Evolutionary conservation across 2,113 vertebrate species (phyloP), one percentile per base, ranked within the genome.

Genomic region (Meles meles): DNA sequence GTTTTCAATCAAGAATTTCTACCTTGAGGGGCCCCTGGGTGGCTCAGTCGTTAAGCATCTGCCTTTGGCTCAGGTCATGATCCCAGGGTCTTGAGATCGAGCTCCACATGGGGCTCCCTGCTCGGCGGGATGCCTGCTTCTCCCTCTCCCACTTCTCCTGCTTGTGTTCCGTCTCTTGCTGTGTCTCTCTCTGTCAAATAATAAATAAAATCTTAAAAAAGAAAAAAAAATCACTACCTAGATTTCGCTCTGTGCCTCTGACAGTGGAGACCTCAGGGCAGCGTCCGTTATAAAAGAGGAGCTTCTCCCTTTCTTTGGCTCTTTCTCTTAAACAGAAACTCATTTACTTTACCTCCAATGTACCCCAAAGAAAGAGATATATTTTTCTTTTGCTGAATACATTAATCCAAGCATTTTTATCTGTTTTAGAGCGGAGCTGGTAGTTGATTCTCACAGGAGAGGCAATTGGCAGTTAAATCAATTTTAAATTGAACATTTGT

Each of bases 401-500:
- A 83, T 87, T 2, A 1, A 49, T 86, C 76, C 39, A 87, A 96
- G 34, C 96, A 93, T 92, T 2, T 91, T 97, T 61, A 20, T 81
- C 95, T 91, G 90, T 86, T 97, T 98, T 90, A 96, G 27, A 42
- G 67, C 80, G 94, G 52, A 97, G 37, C n/a, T 96, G 93, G 96
- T 96, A 93, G 90, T 34, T 61, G 47, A 44, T 89, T 97, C 63
- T 10, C 14, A 71, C 79, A 97, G 90, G 57, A 98, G 93, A 98
- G 34, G 18, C 11, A 39, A 77, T 71, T 98, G 96, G 96, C 96
- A 97, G 79, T 71, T 93, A 91, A 65, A 74, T 74, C 31, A 49
- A 63, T 81, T 92, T 96, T 95, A 97, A 98, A 96, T 92, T 95
- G 94, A 37, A 77, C n/a, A 85, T 97, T 87, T 97, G 90, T 88